These are phyloP conservation scores for Margarornis squamiger DNA, from an alignment of 2,797 vertebrate species.

Conservation along the genomic window DNA sequence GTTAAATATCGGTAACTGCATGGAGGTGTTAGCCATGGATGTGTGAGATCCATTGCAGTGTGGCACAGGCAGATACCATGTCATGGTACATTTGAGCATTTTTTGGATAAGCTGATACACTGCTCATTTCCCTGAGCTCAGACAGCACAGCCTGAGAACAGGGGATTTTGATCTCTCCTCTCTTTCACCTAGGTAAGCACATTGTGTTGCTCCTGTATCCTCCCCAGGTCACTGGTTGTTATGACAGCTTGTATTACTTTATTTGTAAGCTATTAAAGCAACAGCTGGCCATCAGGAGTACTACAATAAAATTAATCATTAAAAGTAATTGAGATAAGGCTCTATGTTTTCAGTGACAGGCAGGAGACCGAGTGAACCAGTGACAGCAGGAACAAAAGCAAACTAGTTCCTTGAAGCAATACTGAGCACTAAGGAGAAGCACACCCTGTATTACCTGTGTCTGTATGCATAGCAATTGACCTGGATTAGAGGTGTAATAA, in stretches of 20 bases:
- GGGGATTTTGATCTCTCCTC: neutral
- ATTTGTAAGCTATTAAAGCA: slow-evolving; percentile 46
- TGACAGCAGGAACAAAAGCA: neutral
- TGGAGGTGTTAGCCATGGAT: neutral
- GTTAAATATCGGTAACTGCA: neutral
- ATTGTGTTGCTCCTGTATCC: neutral
- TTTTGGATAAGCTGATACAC: neutral
- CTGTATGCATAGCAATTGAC: neutral
- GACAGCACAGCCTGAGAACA: neutral
- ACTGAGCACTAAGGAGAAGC: neutral
- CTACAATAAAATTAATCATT: slow-evolving; percentile 22
- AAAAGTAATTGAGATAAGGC: neutral
- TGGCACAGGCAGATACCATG: neutral
- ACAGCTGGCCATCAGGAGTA: neutral
- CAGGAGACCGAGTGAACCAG: neutral
- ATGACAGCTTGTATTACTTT: neutral
- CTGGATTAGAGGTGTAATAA: neutral
- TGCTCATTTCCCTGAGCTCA: neutral
- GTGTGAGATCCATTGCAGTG: neutral
- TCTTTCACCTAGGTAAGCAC: slow-evolving; percentile 7
- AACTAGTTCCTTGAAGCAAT: neutral
- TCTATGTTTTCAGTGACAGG: neutral
- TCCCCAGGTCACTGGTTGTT: neutral
- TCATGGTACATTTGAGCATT: neutral
- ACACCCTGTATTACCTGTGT: neutral